Base-by-base conservation (phyloP, 2,113 vertebrate species). In the Aramus guarauna region DNA sequence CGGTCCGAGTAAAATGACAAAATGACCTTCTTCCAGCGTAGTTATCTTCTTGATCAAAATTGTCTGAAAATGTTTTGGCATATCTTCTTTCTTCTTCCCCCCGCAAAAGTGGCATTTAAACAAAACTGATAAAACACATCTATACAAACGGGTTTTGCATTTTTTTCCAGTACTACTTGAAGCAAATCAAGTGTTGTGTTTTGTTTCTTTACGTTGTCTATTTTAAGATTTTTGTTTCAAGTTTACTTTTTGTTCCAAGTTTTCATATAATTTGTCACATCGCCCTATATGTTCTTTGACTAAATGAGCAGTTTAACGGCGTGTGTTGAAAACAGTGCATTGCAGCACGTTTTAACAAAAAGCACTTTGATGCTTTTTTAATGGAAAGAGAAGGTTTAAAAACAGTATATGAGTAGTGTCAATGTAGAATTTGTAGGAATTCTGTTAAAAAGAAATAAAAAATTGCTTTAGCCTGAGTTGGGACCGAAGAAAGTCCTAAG, bases 301-400 rank as follows among this genome's bases (percentile, higher is more conserved):
- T 76, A 68, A 88, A 68, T 3, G 87, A 85, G 58, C 77, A 60
- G 11, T 59, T 84, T 67, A 87, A 62, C 76, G 14, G 45, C 36
- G 3, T 12, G 32, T 32, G 62, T 41, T 93, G 87, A 36, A 64
- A 93, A 73, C 77, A 64, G 27, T 21, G 39, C 27, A 15, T 32
- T n/a, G 58, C 63, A 34, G 78, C 59, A 53, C 53, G 41, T 87
- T 77, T 53, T 85, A 91, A 73, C 36, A 72, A 82, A 95, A 87
- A 74, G 20, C 56, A 47, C 90, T 94, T 96, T 69, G 85, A 94
- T 94, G 82, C 81, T 92, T 95, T 96, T 91, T 88, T 93, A 95
- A 79, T 93, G 77, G 77, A 72, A 90, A 63, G 64, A 67, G 59
- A 41, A 55, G 36, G 63, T 88, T 93, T 91, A 12, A 68, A 92